These are phyloP conservation scores for Haplochromis vanheusdeni DNA, from an alignment of 2,113 vertebrate genomes.

Conservation along the genomic window DNA sequence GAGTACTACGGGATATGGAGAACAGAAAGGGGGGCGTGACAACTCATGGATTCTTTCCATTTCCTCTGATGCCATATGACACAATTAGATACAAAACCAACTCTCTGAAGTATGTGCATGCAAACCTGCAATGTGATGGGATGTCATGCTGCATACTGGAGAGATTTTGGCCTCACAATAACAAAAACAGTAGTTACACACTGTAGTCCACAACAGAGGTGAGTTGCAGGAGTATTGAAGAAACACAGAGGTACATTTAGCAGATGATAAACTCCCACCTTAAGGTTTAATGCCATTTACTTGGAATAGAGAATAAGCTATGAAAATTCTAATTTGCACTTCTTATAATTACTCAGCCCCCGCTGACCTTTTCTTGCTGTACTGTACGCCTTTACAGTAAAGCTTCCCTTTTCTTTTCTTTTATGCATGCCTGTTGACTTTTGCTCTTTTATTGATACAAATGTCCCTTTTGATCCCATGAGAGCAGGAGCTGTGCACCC, in stretches of 20 bases:
- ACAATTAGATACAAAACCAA: background rate
- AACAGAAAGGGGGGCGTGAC: background rate
- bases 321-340: background rate
- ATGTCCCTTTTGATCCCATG: background rate
- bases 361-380: background rate
- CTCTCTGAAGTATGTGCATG: constrained; percentile 2
- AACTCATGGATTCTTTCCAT: background rate
- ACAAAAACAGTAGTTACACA: background rate
- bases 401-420: background rate
- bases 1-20: background rate
- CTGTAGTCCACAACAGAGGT: background rate
- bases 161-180: background rate
- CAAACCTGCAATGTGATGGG: background rate
- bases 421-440: background rate
- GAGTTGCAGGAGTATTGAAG: background rate
- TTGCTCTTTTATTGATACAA: background rate
- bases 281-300: background rate
- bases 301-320: background rate
- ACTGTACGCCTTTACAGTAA: background rate
- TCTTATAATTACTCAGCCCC: background rate
- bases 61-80: background rate
- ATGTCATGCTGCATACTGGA: background rate
- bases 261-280: background rate
- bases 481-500: background rate
- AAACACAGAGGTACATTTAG: background rate